Base-by-base conservation (phyloP, 2,797 vertebrate species). In the Onychomys torridus region DNA sequence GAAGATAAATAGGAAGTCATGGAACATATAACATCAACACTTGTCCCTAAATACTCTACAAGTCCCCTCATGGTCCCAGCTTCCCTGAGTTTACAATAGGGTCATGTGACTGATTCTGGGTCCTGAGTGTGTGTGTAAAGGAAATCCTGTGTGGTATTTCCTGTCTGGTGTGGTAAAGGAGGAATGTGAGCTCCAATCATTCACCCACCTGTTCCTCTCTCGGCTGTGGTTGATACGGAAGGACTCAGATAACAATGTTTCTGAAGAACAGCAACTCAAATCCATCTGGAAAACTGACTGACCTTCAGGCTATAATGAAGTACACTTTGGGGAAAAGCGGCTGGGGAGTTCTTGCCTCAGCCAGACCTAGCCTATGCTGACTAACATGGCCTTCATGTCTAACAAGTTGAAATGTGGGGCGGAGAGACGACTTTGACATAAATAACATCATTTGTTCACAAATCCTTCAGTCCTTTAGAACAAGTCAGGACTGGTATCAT, bases 101-200 rank as follows among this genome's bases (percentile, higher is more conserved):
- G 9, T 71, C 25, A 12, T 12, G 4, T 83, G 78, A 78, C 69
- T 63, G 17, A 43, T 17, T 49, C n/a, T 34, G 69, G 49, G 19
- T 65, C 46, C 13, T 0, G 23, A 21, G 73, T 19, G 0, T 7
- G 21, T 23, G 8, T 34, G 14, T 23, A 83, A 96, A 6, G 3
- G 59, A 65, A 57, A 37, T 5, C 14, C 32, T 12, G 3, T 11
- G 0, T 40, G 61, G 11, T 25, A 27, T n/a, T 71, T 92, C 55
- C 79, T 52, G 32, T 59, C 40, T 27, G 7, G 32, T 59, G n/a
- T 27, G 7, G 14, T n/a, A 25, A 25, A 37, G n/a, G 34, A 12
- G 37, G n/a, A 2, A 1, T 11, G 0, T 6, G 29, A 82, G 25
- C 2, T 34, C 57, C 7, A 1, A 0, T 4, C 0, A 0, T 12